Conservation (phyloP, 53 echinoderm and acorn worm species). For the Echinometra lucunter region DNA sequence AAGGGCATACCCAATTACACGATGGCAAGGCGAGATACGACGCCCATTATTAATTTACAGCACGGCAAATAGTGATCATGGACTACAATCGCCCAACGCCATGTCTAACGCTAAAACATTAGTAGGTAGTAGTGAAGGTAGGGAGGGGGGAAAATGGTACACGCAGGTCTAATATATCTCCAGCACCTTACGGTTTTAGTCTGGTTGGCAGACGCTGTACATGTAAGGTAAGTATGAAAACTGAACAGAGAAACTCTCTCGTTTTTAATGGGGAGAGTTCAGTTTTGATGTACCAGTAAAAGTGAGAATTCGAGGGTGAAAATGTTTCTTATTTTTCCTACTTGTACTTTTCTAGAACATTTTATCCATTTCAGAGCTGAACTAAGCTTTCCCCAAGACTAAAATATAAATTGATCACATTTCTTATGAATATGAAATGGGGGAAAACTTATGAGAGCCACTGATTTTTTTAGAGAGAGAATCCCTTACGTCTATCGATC, state of each 20-base stretch:
- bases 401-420: too few relatives aligned
- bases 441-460: too few relatives aligned
- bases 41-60: slow-evolving; percentile 52
- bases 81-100: slow-evolving; percentile 1
- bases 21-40: slow-evolving; percentile 49
- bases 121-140: not conserved
- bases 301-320: too few relatives aligned
- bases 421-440: too few relatives aligned
- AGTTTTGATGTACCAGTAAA: not conserved
- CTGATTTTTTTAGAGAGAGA: too few relatives aligned
- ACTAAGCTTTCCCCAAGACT: too few relatives aligned
- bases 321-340: too few relatives aligned
- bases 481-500: too few relatives aligned
- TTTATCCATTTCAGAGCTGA: too few relatives aligned
- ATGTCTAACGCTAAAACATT: slow-evolving; percentile 5
- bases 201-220: not conserved
- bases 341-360: too few relatives aligned
- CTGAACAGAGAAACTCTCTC: not conserved
- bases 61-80: slow-evolving; percentile 41
- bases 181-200: not conserved
- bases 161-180: not conserved
- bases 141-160: not conserved
- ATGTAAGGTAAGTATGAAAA: not conserved
- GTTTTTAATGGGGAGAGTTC: not conserved
- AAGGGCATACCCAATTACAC: slow-evolving; percentile 54